Percentiles rank a stretch among this genome's conserved stretches.
Conservation (phyloP, 2,888 invertebrate genomes). For the Cybosia mesomella region DNA sequence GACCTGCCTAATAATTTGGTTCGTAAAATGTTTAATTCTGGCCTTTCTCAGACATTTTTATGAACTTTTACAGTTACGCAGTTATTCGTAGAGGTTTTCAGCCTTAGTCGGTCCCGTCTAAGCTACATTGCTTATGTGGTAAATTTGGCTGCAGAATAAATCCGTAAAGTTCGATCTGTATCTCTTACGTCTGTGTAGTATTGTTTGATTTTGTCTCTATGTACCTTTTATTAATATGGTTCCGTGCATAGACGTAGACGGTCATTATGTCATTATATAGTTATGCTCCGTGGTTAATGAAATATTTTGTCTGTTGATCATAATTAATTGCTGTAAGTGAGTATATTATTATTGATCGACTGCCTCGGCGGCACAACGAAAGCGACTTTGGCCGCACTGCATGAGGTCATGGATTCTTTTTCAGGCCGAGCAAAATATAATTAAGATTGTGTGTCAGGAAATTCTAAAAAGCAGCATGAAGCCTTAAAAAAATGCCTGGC, state of each 20-base stretch:
- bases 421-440: background rate
- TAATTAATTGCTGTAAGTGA: background rate
- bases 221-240: background rate
- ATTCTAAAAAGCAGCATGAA: too few species aligned
- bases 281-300: conserved; percentile 14
- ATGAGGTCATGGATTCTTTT: background rate
- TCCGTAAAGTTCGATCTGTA: too few species aligned
- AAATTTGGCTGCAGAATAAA: too few species aligned
- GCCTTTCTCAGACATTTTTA: too few species aligned
- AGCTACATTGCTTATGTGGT: too few species aligned
- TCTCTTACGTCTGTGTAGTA: too few species aligned
- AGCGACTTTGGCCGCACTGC: background rate
- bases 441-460: background rate
- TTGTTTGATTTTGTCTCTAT: background rate
- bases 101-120: too few species aligned
- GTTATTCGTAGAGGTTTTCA: too few species aligned
- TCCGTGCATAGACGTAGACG: background rate
- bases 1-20: too few species aligned
- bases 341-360: background rate
- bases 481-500: too few species aligned
- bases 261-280: conserved; percentile 16
- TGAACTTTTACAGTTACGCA: too few species aligned
- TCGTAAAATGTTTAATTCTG: too few species aligned
- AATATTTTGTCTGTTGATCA: background rate
- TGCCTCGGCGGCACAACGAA: background rate